phyloP scores from a whole-genome alignment of 2,113 vertebrate genomes.

The Menura novaehollandiae region DNA sequence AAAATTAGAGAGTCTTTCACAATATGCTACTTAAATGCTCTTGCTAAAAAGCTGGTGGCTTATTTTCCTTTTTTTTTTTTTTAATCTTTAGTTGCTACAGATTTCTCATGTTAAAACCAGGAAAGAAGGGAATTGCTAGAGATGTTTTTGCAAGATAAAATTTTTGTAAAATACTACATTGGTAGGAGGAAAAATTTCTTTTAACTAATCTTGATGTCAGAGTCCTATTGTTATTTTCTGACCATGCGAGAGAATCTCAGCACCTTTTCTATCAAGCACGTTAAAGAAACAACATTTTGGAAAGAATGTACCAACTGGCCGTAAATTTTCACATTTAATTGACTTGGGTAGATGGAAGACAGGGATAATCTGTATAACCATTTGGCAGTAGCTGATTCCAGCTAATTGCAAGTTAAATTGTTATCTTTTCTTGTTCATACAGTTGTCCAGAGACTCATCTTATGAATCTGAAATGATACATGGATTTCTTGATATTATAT shows the following conservation, averaged over 20 bases:
- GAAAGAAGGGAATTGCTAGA: background rate
- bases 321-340: background rate
- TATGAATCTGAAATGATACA: background rate
- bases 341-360: background rate
- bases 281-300: background rate
- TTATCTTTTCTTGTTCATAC: background rate
- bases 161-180: background rate
- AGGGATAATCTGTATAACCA: background rate
- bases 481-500: background rate
- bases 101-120: background rate
- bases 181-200: background rate
- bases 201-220: background rate
- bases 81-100: background rate
- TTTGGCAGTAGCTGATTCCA: background rate
- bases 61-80: background rate
- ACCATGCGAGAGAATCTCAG: background rate
- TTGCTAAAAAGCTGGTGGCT: background rate
- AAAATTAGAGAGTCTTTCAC: background rate
- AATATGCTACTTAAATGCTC: background rate
- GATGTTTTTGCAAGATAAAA: background rate
- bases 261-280: background rate
- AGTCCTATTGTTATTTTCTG: background rate
- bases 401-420: background rate
- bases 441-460: background rate
- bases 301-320: background rate